phyloP scores from a whole-genome alignment of 2,888 invertebrate species.

The Gymnoscelis rufifasciata region DNA sequence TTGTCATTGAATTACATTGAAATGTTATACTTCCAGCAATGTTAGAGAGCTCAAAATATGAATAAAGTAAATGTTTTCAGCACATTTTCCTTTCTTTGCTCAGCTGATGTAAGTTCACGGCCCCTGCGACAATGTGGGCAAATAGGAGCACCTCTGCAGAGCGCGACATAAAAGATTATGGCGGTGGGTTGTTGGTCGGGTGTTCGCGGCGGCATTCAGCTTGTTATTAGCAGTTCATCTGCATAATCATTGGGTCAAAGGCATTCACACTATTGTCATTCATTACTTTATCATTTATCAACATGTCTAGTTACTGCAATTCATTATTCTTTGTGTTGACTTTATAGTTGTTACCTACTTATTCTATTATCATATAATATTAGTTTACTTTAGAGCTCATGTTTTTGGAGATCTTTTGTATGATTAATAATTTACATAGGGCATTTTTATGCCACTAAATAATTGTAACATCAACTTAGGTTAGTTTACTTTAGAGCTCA shows the following conservation, averaged over 20 bases:
- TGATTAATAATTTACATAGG: no score
- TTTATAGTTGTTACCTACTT: no score
- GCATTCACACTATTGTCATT: background rate
- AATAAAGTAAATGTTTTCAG: constrained; percentile 29
- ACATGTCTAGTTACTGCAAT: no score
- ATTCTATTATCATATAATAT: no score
- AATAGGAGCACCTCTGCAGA: constrained; percentile 37
- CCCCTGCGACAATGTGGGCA: constrained; percentile 48
- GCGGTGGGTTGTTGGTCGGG: constrained; percentile 20
- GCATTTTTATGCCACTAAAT: no score
- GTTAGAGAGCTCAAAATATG: constrained; percentile 7
- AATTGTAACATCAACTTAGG: no score
- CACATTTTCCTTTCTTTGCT: constrained; percentile 44
- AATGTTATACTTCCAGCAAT: background rate
- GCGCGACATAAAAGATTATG: constrained; percentile 32
- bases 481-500: no score
- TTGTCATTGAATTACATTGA: background rate
- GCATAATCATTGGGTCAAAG: constrained; percentile 12
- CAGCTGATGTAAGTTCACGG: constrained; percentile 70
- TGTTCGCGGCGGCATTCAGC: constrained; percentile 19
- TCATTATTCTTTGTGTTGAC: no score
- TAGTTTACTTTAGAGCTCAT: no score
- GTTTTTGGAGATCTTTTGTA: no score
- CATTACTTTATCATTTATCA: background rate
- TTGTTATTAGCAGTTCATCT: constrained; percentile 17